phyloP scores from a whole-genome alignment of 2,888 invertebrate genomes.

The Dynastes hyllus region DNA sequence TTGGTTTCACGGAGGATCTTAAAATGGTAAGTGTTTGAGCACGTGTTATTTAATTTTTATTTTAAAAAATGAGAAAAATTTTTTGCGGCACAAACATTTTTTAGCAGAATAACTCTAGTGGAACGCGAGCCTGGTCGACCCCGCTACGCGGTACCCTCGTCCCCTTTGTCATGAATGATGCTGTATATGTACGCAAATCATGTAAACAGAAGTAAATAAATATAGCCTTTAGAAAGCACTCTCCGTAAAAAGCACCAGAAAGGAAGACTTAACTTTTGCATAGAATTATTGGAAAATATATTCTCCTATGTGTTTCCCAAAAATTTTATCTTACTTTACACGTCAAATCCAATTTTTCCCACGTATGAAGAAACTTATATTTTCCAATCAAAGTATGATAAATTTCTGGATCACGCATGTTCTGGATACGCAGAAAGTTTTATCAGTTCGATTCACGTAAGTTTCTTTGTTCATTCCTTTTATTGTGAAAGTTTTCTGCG shows the following conservation, averaged over 20 bases:
- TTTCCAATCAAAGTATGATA: constrained; percentile 31
- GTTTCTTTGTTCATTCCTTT: constrained; percentile 19
- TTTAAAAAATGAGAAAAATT: no score
- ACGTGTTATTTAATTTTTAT: no score
- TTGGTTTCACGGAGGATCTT: no score
- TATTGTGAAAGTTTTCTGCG: constrained; percentile 4
- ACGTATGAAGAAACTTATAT: constrained; percentile 31
- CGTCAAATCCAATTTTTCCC: constrained; percentile 33
- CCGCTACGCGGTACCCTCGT: no score
- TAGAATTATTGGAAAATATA: constrained; percentile 18
- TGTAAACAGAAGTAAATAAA: background rate
- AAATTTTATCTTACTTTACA: constrained; percentile 35
- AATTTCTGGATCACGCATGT: constrained; percentile 33
- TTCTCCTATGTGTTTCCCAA: background rate
- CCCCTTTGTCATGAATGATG: no score
- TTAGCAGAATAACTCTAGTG: no score
- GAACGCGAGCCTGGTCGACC: no score
- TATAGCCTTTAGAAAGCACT: background rate
- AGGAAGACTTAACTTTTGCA: background rate
- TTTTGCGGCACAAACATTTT: no score
- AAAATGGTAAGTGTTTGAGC: no score
- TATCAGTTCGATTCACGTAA: constrained; percentile 30
- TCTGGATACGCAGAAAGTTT: constrained; percentile 23
- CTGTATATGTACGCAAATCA: background rate
- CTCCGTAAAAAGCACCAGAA: background rate